These are phyloP conservation scores for Poeciliopsis infans DNA, from an alignment of 2,797 vertebrate genomes.

Conservation along the genomic window DNA sequence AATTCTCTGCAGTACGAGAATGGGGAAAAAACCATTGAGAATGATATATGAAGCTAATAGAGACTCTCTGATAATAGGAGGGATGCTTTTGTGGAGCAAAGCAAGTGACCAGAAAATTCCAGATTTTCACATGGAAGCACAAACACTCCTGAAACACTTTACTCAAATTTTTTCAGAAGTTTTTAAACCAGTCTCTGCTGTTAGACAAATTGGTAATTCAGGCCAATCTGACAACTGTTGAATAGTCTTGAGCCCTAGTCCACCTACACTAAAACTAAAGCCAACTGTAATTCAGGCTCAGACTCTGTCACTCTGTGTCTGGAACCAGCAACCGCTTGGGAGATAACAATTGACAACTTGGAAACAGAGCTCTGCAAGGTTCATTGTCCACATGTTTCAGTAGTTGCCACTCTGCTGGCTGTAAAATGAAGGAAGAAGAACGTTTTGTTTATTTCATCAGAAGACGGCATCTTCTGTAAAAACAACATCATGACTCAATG, in stretches of 20 bases:
- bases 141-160: slow-evolving; percentile 42
- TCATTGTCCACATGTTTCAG: slow-evolving; percentile 58
- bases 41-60: slow-evolving; percentile 67
- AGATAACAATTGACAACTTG: slow-evolving; percentile 54
- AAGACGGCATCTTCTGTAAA: slow-evolving; percentile 30
- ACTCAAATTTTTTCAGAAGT: slow-evolving; percentile 14
- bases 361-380: slow-evolving; percentile 38
- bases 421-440: slow-evolving; percentile 41
- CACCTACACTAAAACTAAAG: slow-evolving; percentile 41
- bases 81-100: slow-evolving; percentile 52
- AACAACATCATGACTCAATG: slow-evolving; percentile 50
- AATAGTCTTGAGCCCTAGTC: slow-evolving; percentile 6
- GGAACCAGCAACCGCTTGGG: slow-evolving; percentile 57
- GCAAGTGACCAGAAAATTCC: slow-evolving; percentile 55
- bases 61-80: slow-evolving; percentile 66
- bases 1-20: slow-evolving; percentile 70
- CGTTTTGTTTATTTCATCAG: slow-evolving; percentile 53
- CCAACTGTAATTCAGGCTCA: slow-evolving; percentile 55
- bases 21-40: slow-evolving; percentile 61
- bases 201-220: slow-evolving; percentile 9
- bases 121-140: slow-evolving; percentile 32
- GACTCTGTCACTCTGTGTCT: slow-evolving; percentile 59
- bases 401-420: slow-evolving; percentile 25
- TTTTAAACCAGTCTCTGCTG: slow-evolving; percentile 8
- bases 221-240: slow-evolving; percentile 18